Percentiles rank a stretch among this genome's conserved stretches.
phyloP scores from a whole-genome alignment of 2,797 vertebrate genomes.

The Clangula hyemalis region DNA sequence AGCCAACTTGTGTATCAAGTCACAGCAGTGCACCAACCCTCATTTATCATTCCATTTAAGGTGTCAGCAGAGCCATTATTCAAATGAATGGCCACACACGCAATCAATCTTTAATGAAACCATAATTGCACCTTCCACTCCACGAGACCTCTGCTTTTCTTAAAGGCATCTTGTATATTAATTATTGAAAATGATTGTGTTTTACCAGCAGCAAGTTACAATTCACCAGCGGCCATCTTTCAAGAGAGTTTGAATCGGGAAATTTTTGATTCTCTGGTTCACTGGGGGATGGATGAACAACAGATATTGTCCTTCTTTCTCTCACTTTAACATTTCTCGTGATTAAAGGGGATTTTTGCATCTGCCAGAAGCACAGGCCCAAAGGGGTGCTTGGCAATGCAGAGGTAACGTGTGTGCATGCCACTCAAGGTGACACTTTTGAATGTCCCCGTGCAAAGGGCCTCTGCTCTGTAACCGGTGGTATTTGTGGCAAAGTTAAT shows the following conservation, averaged over 20 bases:
- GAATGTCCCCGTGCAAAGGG: not conserved
- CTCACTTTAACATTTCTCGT: not conserved
- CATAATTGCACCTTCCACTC: constrained; percentile 61
- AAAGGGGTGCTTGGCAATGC: not conserved
- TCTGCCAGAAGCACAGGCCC: not conserved
- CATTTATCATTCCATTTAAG: constrained; percentile 73
- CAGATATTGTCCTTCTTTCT: not conserved
- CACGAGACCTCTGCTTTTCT: not conserved
- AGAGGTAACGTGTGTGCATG: not conserved
- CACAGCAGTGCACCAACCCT: not conserved
- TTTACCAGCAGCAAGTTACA: not conserved
- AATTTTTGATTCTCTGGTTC: not conserved
- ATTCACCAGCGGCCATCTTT: not conserved
- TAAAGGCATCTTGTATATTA: not conserved
- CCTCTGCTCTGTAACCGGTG: not conserved
- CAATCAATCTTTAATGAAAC: constrained; percentile 78
- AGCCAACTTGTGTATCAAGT: not conserved
- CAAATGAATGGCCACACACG: constrained; percentile 41
- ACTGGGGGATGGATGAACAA: not conserved
- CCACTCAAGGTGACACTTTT: not conserved
- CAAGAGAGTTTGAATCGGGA: not conserved
- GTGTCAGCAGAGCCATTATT: constrained; percentile 55
- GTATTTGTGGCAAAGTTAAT: not conserved
- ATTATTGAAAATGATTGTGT: constrained; percentile 30
- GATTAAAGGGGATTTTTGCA: not conserved